Evolutionary conservation across 2,113 vertebrate genomes (phyloP), one percentile per base, ranked within the genome.

Genomic region (Enhydra lutris): DNA sequence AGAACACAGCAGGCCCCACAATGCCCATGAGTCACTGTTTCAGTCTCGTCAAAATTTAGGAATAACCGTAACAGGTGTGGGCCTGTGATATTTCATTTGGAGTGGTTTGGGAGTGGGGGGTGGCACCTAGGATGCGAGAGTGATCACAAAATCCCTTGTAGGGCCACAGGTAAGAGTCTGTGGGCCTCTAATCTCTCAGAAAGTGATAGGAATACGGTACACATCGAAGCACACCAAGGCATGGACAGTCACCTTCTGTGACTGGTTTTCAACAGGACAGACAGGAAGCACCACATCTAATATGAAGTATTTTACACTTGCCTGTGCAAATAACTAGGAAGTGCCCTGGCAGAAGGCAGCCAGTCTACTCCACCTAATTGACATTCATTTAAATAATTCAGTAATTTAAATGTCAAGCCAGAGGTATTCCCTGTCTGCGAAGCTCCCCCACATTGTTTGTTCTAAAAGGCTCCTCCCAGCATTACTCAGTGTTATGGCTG

Each of bases 401-500:
- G 97, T 94, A 76, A 96, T 97, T 94, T 97, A 96, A 98, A 98
- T 96, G 89, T 97, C 95, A 98, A 97, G 96, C 92, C 92, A 96
- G 94, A 97, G 97, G 95, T 98, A 98, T 96, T 98, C 94, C 97
- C 97, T 96, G 74, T 95, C 85, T 74, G 57, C 7, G 3, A 55
- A 52, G 84, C 94, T 98, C 97, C 87, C 94, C 96, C 95, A 97
- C 97, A 96, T 36, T 96, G 94, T 97, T 80, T 97, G 93, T 95
- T 97, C 87, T 93, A 91, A 78, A 90, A 97, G 96, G 92, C 93
- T 96, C 94, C 92, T 96, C 94, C 95, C 42, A 7, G 92, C 81
- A 97, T 97, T 96, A 91, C 97, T 98, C 97, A 97, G 91, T 98
- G 98, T 97, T 98, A 86, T 94, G 97, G 95, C 98, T 98, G 97